phyloP scores from a whole-genome alignment of 2,797 vertebrate genomes.

The Halcyon leucocephala region DNA sequence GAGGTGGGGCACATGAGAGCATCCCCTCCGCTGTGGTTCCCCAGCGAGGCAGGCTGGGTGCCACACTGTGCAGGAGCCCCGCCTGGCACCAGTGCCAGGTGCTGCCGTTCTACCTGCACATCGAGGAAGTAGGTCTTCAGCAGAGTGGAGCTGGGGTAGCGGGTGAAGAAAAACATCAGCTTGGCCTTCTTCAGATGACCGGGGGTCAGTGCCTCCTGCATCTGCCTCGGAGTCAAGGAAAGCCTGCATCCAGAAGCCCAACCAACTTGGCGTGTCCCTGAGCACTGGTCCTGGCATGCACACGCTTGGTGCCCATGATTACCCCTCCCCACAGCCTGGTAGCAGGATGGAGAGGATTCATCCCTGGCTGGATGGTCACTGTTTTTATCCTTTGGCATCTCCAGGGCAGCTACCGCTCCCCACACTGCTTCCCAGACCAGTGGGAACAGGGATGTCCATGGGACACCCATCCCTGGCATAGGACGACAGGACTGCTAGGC shows the following conservation, averaged over 20 bases:
- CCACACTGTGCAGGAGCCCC: fast-evolving
- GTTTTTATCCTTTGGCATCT: not conserved
- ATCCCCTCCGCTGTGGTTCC: not conserved
- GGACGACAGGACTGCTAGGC: not conserved
- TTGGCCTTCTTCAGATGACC: constrained; percentile 97
- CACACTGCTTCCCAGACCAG: not conserved
- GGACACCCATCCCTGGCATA: not conserved
- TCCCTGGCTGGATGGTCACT: not conserved
- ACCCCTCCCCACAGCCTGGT: not conserved
- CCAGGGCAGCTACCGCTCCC: not conserved
- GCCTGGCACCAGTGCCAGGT: not conserved
- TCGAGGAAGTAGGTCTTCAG: constrained; percentile 94
- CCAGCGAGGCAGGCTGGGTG: not conserved
- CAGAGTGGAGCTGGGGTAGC: constrained; percentile 93
- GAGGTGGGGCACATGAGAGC: fast-evolving
- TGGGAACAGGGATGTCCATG: not conserved
- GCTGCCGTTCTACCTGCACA: constrained; percentile 86
- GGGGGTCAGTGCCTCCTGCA: constrained; percentile 93
- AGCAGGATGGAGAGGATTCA: not conserved
- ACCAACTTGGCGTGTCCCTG: fast-evolving
- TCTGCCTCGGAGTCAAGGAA: constrained; percentile 85
- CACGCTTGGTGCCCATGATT: fast-evolving
- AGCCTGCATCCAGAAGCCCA: not conserved
- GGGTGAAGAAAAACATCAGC: constrained; percentile 97
- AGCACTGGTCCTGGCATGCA: not conserved